These are phyloP conservation scores for Acropora yongei DNA, from an alignment of 64 coral and sea anemone species.

Conservation along the genomic window DNA sequence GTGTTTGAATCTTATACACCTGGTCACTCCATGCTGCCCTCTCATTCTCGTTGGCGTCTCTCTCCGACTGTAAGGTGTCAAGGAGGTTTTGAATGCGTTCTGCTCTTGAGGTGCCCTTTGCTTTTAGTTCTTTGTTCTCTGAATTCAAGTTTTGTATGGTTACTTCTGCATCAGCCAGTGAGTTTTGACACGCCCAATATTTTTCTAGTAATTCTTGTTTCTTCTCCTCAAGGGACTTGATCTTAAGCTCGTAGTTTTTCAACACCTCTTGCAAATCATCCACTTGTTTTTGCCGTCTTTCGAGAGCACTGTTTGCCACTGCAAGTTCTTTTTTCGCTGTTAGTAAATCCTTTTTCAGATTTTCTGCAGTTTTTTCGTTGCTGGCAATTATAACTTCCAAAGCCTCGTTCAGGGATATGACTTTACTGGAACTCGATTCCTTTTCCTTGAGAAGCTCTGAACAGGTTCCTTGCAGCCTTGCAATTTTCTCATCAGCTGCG, in stretches of 20 bases:
- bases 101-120: constrained; percentile 14
- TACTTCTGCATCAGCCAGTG: constrained; percentile 61
- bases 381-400: constrained; percentile 64
- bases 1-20: constrained; percentile 58
- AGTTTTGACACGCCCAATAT: constrained; percentile 78
- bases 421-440: constrained; percentile 53
- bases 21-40: constrained; percentile 68
- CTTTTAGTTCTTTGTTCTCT: constrained; percentile 64
- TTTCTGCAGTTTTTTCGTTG: constrained; percentile 66
- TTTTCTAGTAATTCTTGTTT: constrained; percentile 77
- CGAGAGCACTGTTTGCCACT: constrained; percentile 54
- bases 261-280: constrained; percentile 75
- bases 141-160: constrained; percentile 52
- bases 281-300: constrained; percentile 74
- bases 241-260: constrained; percentile 73
- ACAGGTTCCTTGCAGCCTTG: constrained; percentile 75
- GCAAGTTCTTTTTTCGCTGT: constrained; percentile 79
- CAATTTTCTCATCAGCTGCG: constrained; percentile 65
- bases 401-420: constrained; percentile 77
- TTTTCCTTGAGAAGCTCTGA: constrained; percentile 82
- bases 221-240: constrained; percentile 63
- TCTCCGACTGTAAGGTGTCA: constrained; percentile 58
- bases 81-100: constrained; percentile 66
- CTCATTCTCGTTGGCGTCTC: constrained; percentile 78
- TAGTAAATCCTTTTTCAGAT: constrained; percentile 76